Conservation (phyloP, 2,797 vertebrate genomes). For the Centroberyx gerrardi region DNA sequence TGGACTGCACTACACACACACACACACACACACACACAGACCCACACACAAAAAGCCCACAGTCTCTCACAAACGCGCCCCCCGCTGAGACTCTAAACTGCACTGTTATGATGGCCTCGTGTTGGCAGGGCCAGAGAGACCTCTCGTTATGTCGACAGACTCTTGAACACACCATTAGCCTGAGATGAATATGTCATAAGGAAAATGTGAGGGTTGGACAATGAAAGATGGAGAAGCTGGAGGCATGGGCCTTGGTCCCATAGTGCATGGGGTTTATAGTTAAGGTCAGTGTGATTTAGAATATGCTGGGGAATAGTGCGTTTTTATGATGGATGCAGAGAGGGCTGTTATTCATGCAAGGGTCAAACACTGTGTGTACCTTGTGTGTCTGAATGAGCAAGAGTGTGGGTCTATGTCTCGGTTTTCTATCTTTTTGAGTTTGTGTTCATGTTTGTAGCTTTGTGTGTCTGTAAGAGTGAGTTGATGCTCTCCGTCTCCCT, state of each 20-base stretch:
- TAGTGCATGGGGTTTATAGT: conserved; percentile 36
- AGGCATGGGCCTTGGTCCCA: conserved; percentile 25
- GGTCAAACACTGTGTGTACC: background rate
- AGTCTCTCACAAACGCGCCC: conserved; percentile 1
- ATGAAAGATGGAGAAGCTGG: conserved; percentile 32
- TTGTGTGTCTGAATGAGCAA: too few relatives aligned
- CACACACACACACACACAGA: conserved; percentile 11
- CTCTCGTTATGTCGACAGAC: conserved; percentile 37
- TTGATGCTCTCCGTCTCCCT: conserved; percentile 19
- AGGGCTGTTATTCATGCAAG: background rate
- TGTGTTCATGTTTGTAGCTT: background rate
- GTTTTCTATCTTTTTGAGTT: too few relatives aligned
- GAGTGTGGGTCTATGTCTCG: too few relatives aligned
- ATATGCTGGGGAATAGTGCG: background rate
- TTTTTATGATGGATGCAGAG: conserved; percentile 11
- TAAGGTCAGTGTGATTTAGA: conserved; percentile 52
- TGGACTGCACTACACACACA: background rate
- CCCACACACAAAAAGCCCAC: conserved; percentile 5
- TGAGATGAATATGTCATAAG: conserved; percentile 54
- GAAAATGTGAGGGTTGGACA: conserved; percentile 31
- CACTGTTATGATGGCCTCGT: conserved; percentile 31
- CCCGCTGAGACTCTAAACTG: conserved; percentile 35
- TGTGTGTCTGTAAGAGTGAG: conserved; percentile 6
- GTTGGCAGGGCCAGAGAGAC: conserved; percentile 41
- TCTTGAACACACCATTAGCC: conserved; percentile 48